phyloP scores from a whole-genome alignment of 2,113 vertebrate genomes.

The Calonectris borealis region DNA sequence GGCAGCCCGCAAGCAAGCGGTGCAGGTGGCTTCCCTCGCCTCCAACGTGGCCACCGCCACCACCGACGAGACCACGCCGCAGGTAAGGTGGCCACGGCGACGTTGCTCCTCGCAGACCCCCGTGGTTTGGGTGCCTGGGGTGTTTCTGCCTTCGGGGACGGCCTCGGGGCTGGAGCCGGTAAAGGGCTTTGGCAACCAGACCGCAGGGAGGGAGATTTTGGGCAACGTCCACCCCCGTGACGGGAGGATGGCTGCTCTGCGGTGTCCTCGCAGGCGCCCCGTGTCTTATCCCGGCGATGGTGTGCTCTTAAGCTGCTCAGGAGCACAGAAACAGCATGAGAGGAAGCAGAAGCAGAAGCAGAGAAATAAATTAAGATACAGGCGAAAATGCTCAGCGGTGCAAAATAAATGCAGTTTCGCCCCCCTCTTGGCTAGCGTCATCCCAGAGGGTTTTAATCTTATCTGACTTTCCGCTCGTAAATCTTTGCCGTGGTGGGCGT shows the following conservation, averaged over 20 bases:
- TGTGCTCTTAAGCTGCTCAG: background rate
- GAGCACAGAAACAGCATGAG: background rate
- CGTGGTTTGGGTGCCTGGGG: accelerated
- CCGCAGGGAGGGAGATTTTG: background rate
- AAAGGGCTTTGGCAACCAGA: background rate
- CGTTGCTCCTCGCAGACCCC: accelerated
- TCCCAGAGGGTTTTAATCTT: background rate
- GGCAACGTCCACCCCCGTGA: background rate
- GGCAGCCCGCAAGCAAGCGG: constrained; percentile 86
- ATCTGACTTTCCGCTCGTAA: background rate
- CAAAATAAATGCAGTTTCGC: background rate
- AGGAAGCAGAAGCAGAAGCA: background rate
- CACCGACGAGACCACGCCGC: constrained; percentile 53
- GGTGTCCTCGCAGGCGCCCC: background rate
- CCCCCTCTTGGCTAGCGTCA: background rate
- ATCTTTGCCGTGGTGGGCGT: background rate
- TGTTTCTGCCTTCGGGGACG: background rate
- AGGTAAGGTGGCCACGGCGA: constrained; percentile 60
- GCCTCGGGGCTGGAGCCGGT: accelerated
- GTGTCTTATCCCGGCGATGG: background rate
- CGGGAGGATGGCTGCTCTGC: background rate
- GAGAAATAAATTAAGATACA: background rate
- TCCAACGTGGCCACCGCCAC: constrained; percentile 66
- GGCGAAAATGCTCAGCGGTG: background rate
- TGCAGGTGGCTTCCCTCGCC: constrained; percentile 88